Evolutionary conservation across 2,113 vertebrate genomes (phyloP).

Genomic region (Amphilophus citrinellus): DNA sequence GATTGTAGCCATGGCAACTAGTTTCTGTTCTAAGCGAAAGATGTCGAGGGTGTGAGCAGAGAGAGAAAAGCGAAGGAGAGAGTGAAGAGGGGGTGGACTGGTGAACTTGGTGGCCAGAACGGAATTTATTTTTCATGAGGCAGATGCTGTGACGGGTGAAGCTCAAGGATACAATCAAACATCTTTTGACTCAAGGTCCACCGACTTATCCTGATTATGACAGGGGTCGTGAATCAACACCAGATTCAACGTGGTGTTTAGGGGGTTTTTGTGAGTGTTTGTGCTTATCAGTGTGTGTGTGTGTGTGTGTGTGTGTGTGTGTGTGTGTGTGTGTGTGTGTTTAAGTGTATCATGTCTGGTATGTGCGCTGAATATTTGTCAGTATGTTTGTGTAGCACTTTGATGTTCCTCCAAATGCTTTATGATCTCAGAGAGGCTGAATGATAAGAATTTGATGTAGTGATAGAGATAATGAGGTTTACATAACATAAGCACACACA

Average conservation of each 20-base stretch:
- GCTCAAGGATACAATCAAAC: conserved; percentile 72
- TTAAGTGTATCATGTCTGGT: neutral
- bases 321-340: neutral
- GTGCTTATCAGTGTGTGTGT: conserved; percentile 1
- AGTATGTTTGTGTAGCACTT: conserved; percentile 38
- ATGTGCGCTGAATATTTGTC: conserved; percentile 14
- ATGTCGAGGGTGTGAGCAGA: conserved; percentile 61
- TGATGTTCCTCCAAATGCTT: conserved; percentile 60
- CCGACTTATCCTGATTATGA: conserved; percentile 53
- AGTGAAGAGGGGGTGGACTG: conserved; percentile 47
- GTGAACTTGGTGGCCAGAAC: conserved; percentile 72
- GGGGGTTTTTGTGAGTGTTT: conserved; percentile 21
- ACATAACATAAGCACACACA: conserved; percentile 36
- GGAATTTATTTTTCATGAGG: conserved; percentile 79
- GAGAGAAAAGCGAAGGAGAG: conserved; percentile 17
- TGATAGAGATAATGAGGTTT: conserved; percentile 71
- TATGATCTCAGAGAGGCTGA: conserved; percentile 59
- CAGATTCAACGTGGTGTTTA: conserved; percentile 22
- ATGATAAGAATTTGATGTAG: conserved; percentile 66
- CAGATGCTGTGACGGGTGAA: conserved; percentile 62
- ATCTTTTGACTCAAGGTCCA: conserved; percentile 67
- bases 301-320: conserved; percentile 9
- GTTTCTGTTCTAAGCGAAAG: conserved; percentile 66
- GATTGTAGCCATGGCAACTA: conserved; percentile 80
- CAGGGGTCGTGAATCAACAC: conserved; percentile 56